Percentiles rank a stretch among this genome's conserved stretches.
Evolutionary conservation across 2,888 invertebrate genomes (phyloP).

Genomic region (Molanna angustata): DNA sequence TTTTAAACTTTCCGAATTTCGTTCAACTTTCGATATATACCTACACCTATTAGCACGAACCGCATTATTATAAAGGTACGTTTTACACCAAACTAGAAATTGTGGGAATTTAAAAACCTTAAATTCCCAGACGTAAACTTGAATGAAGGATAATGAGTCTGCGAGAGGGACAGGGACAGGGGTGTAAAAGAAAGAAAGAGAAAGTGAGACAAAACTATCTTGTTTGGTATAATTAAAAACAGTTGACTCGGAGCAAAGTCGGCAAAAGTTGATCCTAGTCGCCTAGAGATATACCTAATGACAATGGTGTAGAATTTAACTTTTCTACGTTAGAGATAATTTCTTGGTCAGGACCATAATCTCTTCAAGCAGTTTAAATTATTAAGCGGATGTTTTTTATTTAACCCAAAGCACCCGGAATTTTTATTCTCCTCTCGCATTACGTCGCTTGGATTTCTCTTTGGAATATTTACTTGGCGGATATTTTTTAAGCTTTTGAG

Average conservation of each 20-base stretch:
- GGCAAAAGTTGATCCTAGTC: constrained; percentile 2
- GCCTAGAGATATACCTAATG: background rate
- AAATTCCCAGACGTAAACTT: constrained; percentile 6
- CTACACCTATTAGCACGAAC: too few species aligned
- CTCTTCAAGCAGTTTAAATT: too few species aligned
- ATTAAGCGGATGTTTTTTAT: too few species aligned
- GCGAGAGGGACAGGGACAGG: constrained; percentile 1
- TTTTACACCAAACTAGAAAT: background rate
- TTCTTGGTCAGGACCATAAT: too few species aligned
- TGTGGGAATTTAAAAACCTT: constrained; percentile 18
- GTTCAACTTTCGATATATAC: too few species aligned
- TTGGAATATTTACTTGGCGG: too few species aligned
- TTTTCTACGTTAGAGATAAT: background rate
- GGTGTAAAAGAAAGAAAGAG: background rate
- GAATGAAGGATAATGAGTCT: constrained; percentile 6
- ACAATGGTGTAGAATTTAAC: background rate
- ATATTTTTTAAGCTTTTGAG: too few species aligned
- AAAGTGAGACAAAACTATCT: constrained; percentile 2
- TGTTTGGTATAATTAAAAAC: constrained; percentile 27
- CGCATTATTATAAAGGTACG: background rate
- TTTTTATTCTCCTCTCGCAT: too few species aligned
- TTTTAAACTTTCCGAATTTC: too few species aligned
- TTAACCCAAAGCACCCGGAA: too few species aligned
- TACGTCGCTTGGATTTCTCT: too few species aligned
- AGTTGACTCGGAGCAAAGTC: constrained; percentile 8